Base-by-base conservation (phyloP, 2,113 vertebrate species). In the Anolis sagrei region DNA sequence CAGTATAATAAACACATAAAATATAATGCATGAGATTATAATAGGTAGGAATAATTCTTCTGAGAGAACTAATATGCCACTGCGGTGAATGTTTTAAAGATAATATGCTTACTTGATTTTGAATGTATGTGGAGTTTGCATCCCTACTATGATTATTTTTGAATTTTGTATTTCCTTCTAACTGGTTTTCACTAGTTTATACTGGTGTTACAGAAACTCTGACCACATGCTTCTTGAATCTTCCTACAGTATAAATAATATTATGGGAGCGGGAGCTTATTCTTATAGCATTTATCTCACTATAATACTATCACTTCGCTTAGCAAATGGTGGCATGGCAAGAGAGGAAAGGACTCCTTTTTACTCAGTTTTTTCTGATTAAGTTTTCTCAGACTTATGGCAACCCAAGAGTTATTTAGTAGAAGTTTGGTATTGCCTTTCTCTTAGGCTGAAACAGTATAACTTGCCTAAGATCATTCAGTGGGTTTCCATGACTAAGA, bases 31-130 rank as follows among this genome's bases (percentile, higher is more conserved):
- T 25, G 75, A 70, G 9, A 9, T 75, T 81, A 64, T 61, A 29
- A 54, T 83, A 82, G 36, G 34, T 1, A 21, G 36, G 27, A 7
- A 58, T 32, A 88, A 11, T 68, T 54, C 87, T 74, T 79, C n/a
- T 34, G 82, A 61, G 9, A 84, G 44, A 25, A 74, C 70, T 84
- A 39, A 1, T 44, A 34, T 79, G 77, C 7, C 6, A 36, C 51
- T 62, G n/a, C 25, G 7, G 23, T 81, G 25, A 82, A 44, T 34
- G 16, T 89, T 74, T 23, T 70, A 81, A 62, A n/a, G 70, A 79
- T 88, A 14, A 73, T 2, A 7, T 29, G 1, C 4, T 14, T 0
- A 54, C 11, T 77, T n/a, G 34, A 66, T 86, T 80, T 87, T 85
- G 39, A 77, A 5, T 62, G 7, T 36, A 7, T 54, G 21, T 29